Evolutionary conservation across 1,140 invertebrate species (phyloP), one percentile per base, ranked within the genome.

Genomic region (Ephestia elutella): DNA sequence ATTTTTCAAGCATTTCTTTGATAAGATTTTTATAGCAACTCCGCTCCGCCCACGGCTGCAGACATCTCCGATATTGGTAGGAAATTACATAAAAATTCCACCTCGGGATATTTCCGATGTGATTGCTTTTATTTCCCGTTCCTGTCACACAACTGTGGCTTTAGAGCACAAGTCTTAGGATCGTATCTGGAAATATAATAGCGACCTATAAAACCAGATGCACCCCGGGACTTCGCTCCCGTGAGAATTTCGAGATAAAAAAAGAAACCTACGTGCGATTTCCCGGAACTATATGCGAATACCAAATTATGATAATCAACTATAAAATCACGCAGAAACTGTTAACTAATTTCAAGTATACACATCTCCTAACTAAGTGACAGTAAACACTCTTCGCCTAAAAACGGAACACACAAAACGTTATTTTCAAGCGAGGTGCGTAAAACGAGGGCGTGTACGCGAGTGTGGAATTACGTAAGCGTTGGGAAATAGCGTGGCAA

Each of bases 371-470:
- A 44, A 44, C 38, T 44, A 44, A 7, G 38, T 0, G 38, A 44
- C 13, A 44, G 38, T 44, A 44, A 44, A 44, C 38, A 44, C 38
- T n/a, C 38, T 3, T 7, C n/a, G n/a, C 25, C 38, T 9, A 15
- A 44, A 44, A 44, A 44, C n/a, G 38, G 38, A 44, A 44, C 38
- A 44, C 38, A 17, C 38, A 44, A 44, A 11, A n/a, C 38, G n/a
- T 44, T 28, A 8, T 28, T 28, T 44, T 44, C 11, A 1, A 9
- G 38, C 15, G 13, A 8, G 1, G 3, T 15, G 38, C n/a, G 38
- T 15, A 8, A 17, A 15, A 44, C 38, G 38, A 44, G 5, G 8
- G 38, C 15, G 38, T 44, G 38, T 4, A 15, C 38, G 15, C n/a
- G 38, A 2, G n/a, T 15, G n/a, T 10, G 38, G 38, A 44, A 44